phyloP scores from a whole-genome alignment of 2,888 invertebrate species.

The Deroplatys truncata region DNA sequence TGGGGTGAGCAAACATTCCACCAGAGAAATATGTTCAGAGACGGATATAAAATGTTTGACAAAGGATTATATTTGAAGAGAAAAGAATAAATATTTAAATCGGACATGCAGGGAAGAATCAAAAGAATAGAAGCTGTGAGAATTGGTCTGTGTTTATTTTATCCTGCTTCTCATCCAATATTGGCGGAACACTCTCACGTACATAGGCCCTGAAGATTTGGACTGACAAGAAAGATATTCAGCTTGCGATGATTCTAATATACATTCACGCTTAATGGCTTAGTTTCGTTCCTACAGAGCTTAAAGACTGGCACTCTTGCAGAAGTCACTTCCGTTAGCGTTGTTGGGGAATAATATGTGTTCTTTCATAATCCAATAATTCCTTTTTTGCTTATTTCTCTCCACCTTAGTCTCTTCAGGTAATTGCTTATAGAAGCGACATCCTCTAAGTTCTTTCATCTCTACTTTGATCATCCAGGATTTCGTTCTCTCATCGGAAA shows the following conservation, averaged over 20 bases:
- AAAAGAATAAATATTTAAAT: slow-evolving; percentile 9
- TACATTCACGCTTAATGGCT: neutral
- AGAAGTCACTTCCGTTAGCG: too few relatives aligned
- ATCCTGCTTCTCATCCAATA: neutral
- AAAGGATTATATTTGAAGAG: slow-evolving; percentile 14
- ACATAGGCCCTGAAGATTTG: neutral
- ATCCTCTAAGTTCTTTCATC: too few relatives aligned
- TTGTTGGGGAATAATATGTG: too few relatives aligned
- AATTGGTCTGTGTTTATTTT: neutral
- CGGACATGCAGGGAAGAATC: neutral
- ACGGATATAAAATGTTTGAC: slow-evolving; percentile 4
- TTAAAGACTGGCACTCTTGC: too few relatives aligned
- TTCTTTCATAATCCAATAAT: too few relatives aligned
- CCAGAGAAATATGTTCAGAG: neutral
- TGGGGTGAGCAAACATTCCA: neutral
- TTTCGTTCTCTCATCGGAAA: too few relatives aligned
- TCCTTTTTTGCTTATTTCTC: too few relatives aligned
- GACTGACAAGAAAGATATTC: neutral
- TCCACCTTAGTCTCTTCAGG: too few relatives aligned
- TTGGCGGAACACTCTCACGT: neutral
- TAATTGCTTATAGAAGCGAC: too few relatives aligned
- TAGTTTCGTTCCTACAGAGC: too few relatives aligned
- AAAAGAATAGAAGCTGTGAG: neutral
- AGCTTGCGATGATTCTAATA: neutral
- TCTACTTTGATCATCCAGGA: too few relatives aligned